Percentiles rank a stretch among this genome's conserved stretches.
phyloP scores from a whole-genome alignment of 2,888 invertebrate species.

The Notodonta ziczac region DNA sequence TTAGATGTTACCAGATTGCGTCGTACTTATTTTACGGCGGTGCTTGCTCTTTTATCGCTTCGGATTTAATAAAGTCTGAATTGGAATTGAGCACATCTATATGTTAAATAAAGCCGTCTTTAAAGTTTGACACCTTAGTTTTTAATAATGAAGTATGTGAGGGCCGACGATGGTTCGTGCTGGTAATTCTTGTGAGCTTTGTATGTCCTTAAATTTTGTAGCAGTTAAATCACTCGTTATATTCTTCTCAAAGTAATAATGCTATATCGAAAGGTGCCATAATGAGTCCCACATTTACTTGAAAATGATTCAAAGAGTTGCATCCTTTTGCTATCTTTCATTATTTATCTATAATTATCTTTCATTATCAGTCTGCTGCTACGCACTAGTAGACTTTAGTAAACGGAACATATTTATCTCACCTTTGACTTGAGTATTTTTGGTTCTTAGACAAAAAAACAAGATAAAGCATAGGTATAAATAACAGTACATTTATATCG shows the following conservation, averaged over 20 bases:
- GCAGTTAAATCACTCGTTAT: neutral
- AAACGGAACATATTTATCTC: neutral
- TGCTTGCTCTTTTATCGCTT: neutral
- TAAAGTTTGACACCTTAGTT: no score
- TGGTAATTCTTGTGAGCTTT: slow-evolving; percentile 21
- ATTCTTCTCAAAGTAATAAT: neutral
- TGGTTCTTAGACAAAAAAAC: neutral
- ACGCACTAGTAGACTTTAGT: neutral
- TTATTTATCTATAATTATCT: no score
- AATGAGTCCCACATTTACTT: no score
- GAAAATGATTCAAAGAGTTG: no score
- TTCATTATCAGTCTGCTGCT: neutral
- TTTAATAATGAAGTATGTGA: slow-evolving; percentile 23
- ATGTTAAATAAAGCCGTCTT: no score
- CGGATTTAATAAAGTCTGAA: neutral
- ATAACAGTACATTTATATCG: neutral
- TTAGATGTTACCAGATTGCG: neutral
- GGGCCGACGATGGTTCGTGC: slow-evolving; percentile 36
- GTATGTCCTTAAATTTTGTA: neutral
- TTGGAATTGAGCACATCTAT: slow-evolving; percentile 14
- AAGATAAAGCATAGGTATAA: neutral
- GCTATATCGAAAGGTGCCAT: neutral
- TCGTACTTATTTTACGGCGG: slow-evolving; percentile 1
- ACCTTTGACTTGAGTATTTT: neutral
- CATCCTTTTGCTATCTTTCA: no score